Conservation (phyloP, 2,113 vertebrate genomes). For the human (Homo sapiens) region GRCh38 chr7:63258501-63259000, state of each 20-base stretch:
- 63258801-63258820: not conserved
- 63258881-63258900: not conserved
- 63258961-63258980: not conserved
- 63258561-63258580: not conserved
- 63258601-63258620: not conserved
- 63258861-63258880: not conserved
- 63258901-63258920: not conserved
- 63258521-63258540: not conserved
- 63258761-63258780: not conserved
- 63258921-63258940: not conserved
- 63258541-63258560: not conserved
- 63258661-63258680: not conserved
- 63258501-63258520: not conserved
- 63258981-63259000: not conserved
- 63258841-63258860: not conserved
- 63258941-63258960: not conserved
- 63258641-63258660: not conserved
- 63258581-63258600: not conserved
- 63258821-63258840: not conserved
- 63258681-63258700: not conserved
- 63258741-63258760: not conserved
- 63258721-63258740: not conserved
- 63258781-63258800: not conserved
- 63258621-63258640: not conserved
- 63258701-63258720: not conserved